A percentile compares a stretch with the other conserved stretches of the same genome.
phyloP scores from a whole-genome alignment of 2,888 invertebrate genomes.

The Itoplectis maculator region DNA sequence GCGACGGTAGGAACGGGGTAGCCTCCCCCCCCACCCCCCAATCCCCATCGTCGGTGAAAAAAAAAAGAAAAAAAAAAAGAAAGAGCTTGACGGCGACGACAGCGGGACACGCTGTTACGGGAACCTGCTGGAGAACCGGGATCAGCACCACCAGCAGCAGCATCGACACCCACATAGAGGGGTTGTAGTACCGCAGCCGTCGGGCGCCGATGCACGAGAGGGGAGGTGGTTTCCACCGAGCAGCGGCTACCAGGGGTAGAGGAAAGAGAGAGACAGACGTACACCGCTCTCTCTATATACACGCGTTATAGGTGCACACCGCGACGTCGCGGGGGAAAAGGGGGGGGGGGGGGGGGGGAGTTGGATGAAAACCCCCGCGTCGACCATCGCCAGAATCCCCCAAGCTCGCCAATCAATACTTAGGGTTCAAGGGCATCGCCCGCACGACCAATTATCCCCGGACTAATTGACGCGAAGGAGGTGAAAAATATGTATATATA shows the following conservation, averaged over 20 bases:
- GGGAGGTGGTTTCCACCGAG: constrained; percentile 54
- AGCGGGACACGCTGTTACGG: constrained; percentile 40
- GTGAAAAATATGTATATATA: constrained; percentile 27
- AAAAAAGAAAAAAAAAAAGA: constrained; percentile 59
- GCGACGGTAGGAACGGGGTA: constrained; percentile 61
- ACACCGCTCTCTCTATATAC: no score
- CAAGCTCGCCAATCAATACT: constrained; percentile 84
- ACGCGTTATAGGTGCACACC: constrained; percentile 47
- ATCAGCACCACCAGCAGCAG: constrained; percentile 44
- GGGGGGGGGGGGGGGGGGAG: constrained; percentile 76
- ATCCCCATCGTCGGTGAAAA: no score
- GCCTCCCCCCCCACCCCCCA: no score
- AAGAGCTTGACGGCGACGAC: constrained; percentile 65
- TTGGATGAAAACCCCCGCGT: constrained; percentile 69
- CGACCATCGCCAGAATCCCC: constrained; percentile 79
- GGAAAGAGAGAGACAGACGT: constrained; percentile 29
- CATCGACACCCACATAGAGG: constrained; percentile 71
- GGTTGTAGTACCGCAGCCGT: constrained; percentile 63
- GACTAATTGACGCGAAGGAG: constrained; percentile 79
- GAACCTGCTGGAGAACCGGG: constrained; percentile 55
- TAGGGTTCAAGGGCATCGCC: constrained; percentile 84
- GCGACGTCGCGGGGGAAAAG: constrained; percentile 71
- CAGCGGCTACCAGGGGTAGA: no score
- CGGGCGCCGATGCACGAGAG: constrained; percentile 61
- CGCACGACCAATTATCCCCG: constrained; percentile 83